A percentile compares a stretch with the other conserved stretches of the same genome.
phyloP scores from a whole-genome alignment of 2,113 vertebrate species.

The Spheniscus mendiculus region DNA sequence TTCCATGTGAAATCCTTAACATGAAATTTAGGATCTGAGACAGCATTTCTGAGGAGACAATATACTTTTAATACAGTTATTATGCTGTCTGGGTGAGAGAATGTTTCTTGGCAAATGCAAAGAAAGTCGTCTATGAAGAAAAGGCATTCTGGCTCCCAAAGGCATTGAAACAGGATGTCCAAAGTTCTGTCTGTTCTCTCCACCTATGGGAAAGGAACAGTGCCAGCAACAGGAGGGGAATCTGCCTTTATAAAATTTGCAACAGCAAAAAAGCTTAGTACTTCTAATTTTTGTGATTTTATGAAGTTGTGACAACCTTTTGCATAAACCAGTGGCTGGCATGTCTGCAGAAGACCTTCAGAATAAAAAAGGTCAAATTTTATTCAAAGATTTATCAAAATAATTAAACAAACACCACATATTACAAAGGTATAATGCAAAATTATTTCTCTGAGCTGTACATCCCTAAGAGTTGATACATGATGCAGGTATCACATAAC shows the following conservation, averaged over 20 bases:
- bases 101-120: constrained; percentile 16
- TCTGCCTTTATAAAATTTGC: neutral
- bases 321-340: neutral
- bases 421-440: neutral
- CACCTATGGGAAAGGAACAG: neutral
- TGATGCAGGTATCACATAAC: neutral
- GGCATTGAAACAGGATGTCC: constrained; percentile 3
- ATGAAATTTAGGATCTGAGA: neutral
- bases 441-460: neutral
- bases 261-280: neutral
- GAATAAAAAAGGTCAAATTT: neutral
- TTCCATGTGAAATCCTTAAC: neutral
- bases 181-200: constrained; percentile 19
- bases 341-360: neutral
- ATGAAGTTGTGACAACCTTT: neutral
- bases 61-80: neutral
- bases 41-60: neutral
- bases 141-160: neutral
- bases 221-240: neutral
- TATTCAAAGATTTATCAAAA: neutral
- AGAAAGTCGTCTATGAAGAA: neutral
- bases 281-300: neutral
- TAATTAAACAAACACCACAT: neutral
- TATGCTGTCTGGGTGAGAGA: neutral
- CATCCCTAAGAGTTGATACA: neutral